phyloP scores from a whole-genome alignment of 2,113 vertebrate genomes.

The Colossoma macropomum region DNA sequence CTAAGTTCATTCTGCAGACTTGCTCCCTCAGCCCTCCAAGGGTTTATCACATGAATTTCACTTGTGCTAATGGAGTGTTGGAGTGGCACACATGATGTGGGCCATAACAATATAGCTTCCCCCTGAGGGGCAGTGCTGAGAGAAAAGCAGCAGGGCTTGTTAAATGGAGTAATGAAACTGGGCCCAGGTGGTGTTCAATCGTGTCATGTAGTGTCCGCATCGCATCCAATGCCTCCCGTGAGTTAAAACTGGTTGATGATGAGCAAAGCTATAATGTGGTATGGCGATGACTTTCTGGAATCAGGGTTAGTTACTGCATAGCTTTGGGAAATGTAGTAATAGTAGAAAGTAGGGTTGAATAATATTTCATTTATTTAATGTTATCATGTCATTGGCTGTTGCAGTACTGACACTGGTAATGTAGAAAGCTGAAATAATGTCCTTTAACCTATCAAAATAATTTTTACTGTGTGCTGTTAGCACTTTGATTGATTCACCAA shows the following conservation, averaged over 20 bases:
- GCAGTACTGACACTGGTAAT: no score
- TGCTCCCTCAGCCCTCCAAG: slow-evolving; percentile 5
- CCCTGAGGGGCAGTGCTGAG: neutral
- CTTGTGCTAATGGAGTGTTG: neutral
- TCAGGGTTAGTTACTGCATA: neutral
- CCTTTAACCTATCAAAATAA: no score
- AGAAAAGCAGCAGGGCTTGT: neutral
- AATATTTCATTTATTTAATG: neutral
- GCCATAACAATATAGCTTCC: neutral
- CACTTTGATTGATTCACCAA: no score
- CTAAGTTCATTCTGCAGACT: neutral
- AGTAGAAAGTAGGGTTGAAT: neutral
- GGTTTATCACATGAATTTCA: slow-evolving; percentile 4
- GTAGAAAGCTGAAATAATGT: no score
- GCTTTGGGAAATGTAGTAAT: neutral
- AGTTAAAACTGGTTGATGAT: neutral
- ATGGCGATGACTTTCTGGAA: neutral
- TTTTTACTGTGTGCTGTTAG: no score
- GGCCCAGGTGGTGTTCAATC: neutral
- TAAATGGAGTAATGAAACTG: slow-evolving; percentile 2
- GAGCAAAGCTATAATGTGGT: neutral
- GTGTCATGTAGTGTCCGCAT: neutral
- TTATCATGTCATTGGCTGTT: no score
- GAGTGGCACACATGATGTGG: slow-evolving; percentile 8
- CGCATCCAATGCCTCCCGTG: neutral